A percentile compares a stretch with the other conserved stretches of the same genome.
phyloP scores from a whole-genome alignment of 2,888 invertebrate genomes.

The Ephialtes manifestator region DNA sequence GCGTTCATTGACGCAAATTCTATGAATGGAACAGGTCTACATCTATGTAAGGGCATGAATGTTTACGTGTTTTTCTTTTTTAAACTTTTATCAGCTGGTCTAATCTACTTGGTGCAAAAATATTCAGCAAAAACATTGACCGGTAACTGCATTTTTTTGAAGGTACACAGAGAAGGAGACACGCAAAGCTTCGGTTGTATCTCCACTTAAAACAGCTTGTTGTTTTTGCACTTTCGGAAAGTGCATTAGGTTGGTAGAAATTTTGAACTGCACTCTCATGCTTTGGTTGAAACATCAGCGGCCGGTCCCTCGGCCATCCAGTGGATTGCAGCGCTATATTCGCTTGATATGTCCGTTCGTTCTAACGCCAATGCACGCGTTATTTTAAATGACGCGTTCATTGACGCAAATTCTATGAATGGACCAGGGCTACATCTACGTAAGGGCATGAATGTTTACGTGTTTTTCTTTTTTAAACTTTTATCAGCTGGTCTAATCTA shows the following conservation, averaged over 20 bases:
- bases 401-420: too few species aligned
- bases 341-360: conserved; percentile 7
- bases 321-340: neutral
- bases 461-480: too few species aligned
- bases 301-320: neutral
- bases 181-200: neutral
- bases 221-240: neutral
- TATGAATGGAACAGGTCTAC: neutral
- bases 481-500: too few species aligned
- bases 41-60: neutral
- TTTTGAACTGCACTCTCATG: neutral
- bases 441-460: too few species aligned
- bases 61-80: neutral
- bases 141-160: neutral
- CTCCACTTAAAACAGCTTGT: neutral
- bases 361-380: conserved; percentile 24
- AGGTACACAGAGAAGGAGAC: neutral
- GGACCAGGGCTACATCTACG: too few species aligned
- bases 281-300: neutral
- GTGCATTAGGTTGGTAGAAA: neutral
- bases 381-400: too few species aligned
- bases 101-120: too few species aligned
- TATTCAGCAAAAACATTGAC: neutral
- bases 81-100: too few species aligned
- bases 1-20: too few species aligned